Evolutionary conservation across 2,797 vertebrate species (phyloP), one percentile per base, ranked within the genome.

Genomic region (Coregonus suidteri): DNA sequence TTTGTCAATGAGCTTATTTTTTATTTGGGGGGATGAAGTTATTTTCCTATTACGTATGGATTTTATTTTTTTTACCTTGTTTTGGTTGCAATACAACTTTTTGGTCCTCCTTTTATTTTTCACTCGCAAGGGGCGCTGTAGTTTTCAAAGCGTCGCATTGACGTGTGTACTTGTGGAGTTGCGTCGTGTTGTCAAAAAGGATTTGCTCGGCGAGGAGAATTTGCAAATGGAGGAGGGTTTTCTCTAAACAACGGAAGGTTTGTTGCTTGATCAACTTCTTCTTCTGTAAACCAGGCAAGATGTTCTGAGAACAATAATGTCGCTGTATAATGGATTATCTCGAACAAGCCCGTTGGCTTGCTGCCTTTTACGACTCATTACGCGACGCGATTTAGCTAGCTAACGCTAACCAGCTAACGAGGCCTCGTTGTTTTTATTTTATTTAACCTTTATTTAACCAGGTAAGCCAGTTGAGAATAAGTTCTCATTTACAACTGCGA

Each of bases 161-260:
- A 67, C 64, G 66, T 69, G 47, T 20, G 37, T 11, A 16, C n/a
- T 20, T 15, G 41, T 20, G 62, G 62, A 65, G 41, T 47, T 25
- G 15, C 15, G 6, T 2, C 56, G 37, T 84, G 34, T 84, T 73
- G 52, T 81, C 79, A 68, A 35, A 53, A 53, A 72, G 18, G 30
- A 64, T 64, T 64, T 30, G 25, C 51, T 18, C 25, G 71, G 16
- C 52, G 47, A 31, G 25, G 87, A 77, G 85, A 88, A 89, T 91
- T 90, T 86, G 90, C 90, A 88, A 93, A 93, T 91, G 90, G 90
- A 91, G 88, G 83, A 65, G 75, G 71, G 56, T 47, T 6, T 54
- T 69, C 4, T 86, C 73, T 93, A 71, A 92, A 75, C 81, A 76
- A 79, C 53, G 35, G 79, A 84, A 87, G 90, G 92, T 92, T 34